Percentiles rank a stretch among this genome's conserved stretches.
Conservation (phyloP, 2,113 vertebrate species). For the Condylura cristata region DNA sequence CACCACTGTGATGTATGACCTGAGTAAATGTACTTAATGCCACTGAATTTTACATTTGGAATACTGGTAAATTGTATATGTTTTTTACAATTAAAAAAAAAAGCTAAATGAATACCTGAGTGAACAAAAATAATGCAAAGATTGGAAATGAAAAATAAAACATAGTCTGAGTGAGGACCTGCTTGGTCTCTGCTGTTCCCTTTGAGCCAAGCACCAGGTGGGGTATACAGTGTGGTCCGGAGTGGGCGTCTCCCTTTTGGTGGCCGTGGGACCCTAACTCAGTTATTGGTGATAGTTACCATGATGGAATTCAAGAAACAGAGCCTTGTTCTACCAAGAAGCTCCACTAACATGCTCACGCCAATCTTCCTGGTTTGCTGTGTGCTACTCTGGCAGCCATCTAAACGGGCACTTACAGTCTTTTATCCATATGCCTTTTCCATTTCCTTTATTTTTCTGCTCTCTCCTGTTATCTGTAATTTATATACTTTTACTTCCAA, state of each 20-base stretch:
- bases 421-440: neutral
- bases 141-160: neutral
- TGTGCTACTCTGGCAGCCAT: neutral
- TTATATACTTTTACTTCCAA: neutral
- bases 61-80: neutral
- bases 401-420: neutral
- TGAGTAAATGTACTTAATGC: neutral
- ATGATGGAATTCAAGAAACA: neutral
- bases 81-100: neutral
- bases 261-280: neutral
- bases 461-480: neutral
- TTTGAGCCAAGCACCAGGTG: neutral
- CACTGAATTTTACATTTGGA: neutral
- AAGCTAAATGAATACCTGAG: neutral
- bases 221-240: rapidly evolving
- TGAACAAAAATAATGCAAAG: neutral
- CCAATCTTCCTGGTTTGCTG: neutral
- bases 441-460: neutral
- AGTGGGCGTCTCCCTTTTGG: neutral
- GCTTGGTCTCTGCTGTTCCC: neutral
- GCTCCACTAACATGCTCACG: neutral
- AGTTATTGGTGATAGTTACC: too few relatives aligned
- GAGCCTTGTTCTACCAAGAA: neutral
- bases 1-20: neutral
- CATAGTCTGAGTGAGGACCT: too few relatives aligned